Evolutionary conservation across 2,797 vertebrate genomes (phyloP).

Genomic region (Pseudomugil tenellus): DNA sequence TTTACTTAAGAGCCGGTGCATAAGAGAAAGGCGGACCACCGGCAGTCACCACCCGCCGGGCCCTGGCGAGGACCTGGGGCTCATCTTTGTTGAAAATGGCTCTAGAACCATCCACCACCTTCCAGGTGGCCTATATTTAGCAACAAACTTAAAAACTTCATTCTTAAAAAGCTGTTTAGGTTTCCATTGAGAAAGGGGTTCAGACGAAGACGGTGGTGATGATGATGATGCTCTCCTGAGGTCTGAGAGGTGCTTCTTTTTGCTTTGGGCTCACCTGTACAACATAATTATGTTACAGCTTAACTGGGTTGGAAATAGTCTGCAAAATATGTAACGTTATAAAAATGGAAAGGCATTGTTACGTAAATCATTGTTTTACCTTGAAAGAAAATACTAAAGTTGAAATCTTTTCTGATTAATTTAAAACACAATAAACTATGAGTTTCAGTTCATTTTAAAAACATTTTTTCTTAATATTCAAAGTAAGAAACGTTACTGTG

Average conservation of each 20-base stretch:
- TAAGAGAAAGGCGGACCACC: slow-evolving; percentile 87
- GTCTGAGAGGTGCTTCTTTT: slow-evolving; percentile 58
- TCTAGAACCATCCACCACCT: slow-evolving; percentile 77
- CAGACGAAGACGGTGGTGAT: slow-evolving; percentile 68
- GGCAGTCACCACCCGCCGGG: slow-evolving; percentile 81
- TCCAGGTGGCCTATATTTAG: slow-evolving; percentile 84
- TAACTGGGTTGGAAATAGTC: slow-evolving; percentile 7
- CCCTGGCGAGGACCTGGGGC: slow-evolving; percentile 78
- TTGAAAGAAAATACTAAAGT: background rate
- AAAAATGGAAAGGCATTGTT: slow-evolving; percentile 21
- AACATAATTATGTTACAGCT: slow-evolving; percentile 34
- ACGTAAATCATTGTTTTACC: background rate
- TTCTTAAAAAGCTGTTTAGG: slow-evolving; percentile 84
- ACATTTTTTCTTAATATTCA: background rate
- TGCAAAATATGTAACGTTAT: slow-evolving; percentile 25
- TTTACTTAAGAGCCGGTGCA: slow-evolving; percentile 87
- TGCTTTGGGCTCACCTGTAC: slow-evolving; percentile 58
- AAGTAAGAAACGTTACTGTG: background rate
- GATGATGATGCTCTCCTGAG: slow-evolving; percentile 59
- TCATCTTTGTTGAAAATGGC: slow-evolving; percentile 88
- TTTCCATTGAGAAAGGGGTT: slow-evolving; percentile 78
- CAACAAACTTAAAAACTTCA: slow-evolving; percentile 85
- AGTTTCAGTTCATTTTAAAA: background rate
- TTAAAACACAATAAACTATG: background rate
- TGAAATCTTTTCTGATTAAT: background rate